Evolutionary conservation across 2,888 invertebrate species (phyloP), one percentile per base, ranked within the genome.

Genomic region (Machimus rusticus): DNA sequence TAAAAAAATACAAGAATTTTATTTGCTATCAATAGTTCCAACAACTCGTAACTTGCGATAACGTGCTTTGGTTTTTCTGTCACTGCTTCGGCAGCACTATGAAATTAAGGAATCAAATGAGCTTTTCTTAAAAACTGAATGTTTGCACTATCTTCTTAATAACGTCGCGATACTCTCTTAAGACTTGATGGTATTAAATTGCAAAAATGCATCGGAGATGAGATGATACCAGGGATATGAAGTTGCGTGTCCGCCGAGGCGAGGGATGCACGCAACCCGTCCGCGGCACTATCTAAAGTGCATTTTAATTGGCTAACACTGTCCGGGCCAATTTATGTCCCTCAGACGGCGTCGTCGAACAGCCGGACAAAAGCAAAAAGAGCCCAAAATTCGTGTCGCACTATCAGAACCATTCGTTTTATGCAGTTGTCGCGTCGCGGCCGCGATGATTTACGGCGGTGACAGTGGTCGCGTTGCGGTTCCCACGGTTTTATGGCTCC

Each of bases 291-390:
- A 79, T 79, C 46, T 79, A 79, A 79, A 79, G 79, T 79, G 79
- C 79, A 79, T 79, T 79, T 79, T 79, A 79, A 79, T 79, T 79
- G 79, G 79, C 46, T 23, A 46, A 79, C 79, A 46, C 79, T 79
- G 79, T 31, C 28, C 19, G 43, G 28, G n/a, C 4, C 51, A 55
- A 79, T 79, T 79, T 79, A 79, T 79, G 79, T 16, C 31, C 1
- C 28, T 9, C 79, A 79, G 79, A 79, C 79, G 23, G 39, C 39
- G 79, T n/a, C 57, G 57, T 66, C 66, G 66, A 66, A 23, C 6
- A 9, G 66, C 19, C 66, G 28, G 23, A 12, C 23, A 66, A 66
- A 66, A 78, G 5, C 4, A 43, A 79, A 79, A 79, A 46, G 9
- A 78, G 19, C 31, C 79, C 28, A 76, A 76, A 37, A 37, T 37